Conservation (phyloP, 2,888 invertebrate species). For the Colostygia pectinataria region DNA sequence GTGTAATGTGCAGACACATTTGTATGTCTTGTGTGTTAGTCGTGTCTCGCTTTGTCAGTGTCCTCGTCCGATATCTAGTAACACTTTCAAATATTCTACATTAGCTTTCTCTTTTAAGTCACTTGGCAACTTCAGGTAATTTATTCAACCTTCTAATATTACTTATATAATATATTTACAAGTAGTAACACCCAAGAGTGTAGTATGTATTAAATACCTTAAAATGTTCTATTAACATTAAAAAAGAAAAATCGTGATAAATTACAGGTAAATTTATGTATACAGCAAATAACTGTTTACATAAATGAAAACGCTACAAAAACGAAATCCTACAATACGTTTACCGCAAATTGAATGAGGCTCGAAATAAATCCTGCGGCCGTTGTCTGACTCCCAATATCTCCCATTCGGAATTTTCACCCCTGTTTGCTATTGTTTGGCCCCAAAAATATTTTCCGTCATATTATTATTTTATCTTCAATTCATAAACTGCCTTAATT, state of each 20-base stretch:
- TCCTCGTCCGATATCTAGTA: slow-evolving; percentile 58
- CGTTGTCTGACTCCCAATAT: slow-evolving; percentile 73
- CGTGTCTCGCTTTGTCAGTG: slow-evolving; percentile 58
- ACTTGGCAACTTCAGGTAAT: slow-evolving; percentile 31
- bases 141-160: neutral
- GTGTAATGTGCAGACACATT: slow-evolving; percentile 50
- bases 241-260: no score
- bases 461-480: slow-evolving; percentile 42
- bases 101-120: slow-evolving; percentile 61
- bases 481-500: slow-evolving; percentile 34
- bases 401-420: slow-evolving; percentile 65
- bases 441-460: slow-evolving; percentile 52
- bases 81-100: slow-evolving; percentile 65
- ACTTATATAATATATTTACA: neutral
- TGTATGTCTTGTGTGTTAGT: slow-evolving; percentile 63
- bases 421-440: slow-evolving; percentile 69
- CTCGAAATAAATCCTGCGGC: slow-evolving; percentile 78
- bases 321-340: slow-evolving; percentile 75
- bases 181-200: neutral
- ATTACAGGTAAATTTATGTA: no score
- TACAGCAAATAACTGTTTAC: slow-evolving; percentile 52
- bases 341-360: slow-evolving; percentile 79
- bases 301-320: slow-evolving; percentile 59
- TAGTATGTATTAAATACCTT: no score
- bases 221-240: no score